Evolutionary conservation across 2,113 vertebrate genomes (phyloP), one percentile per base, ranked within the genome.

Genomic region (Nothoprocta perdicaria): DNA sequence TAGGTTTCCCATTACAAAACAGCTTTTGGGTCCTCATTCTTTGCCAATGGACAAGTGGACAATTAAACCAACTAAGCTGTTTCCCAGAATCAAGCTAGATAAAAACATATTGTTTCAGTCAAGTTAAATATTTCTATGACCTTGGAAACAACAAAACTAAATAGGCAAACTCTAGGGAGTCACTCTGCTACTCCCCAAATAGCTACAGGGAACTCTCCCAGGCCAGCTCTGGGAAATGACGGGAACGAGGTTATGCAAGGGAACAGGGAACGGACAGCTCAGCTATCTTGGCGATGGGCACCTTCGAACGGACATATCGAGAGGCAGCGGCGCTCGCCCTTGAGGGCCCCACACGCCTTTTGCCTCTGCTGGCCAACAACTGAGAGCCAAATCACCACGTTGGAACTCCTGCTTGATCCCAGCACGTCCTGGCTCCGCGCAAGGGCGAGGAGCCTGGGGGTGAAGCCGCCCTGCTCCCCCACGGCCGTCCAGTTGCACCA

Each of bases 351-450:
- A 35, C 3, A 0, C 4, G 1, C 21, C 43, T 15, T n/a, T 12
- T 22, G 55, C 53, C 38, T 73, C 50, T 26, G 41, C 46, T n/a
- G 65, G 24, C 66, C 14, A n/a, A 35, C 9, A 60, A 71, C 53
- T 2, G 0, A 53, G 80, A 46, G 23, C 22, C 14, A 31, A 3
- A 33, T 10, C 2, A 1, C 19, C n/a, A 12, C 1, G 0, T 5
- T 46, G 23, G 26, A 43, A 65, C 41, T n/a, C 55, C 65, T 4
- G 31, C n/a, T 76, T 21, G 1, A 8, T 9, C 46, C 40, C 55
- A 55, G 71, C 13, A 23, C 63, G 52, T 50, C 29, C 58, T 6
- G 29, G 26, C 16, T 2, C 1, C 22, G 35, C 6, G 22, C 31
- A 43, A 29, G 27, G 35, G 1, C 35, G 33, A 6, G 26, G 14